Conservation (phyloP, 2,113 vertebrate genomes). For the Scartelaos histophorus region DNA sequence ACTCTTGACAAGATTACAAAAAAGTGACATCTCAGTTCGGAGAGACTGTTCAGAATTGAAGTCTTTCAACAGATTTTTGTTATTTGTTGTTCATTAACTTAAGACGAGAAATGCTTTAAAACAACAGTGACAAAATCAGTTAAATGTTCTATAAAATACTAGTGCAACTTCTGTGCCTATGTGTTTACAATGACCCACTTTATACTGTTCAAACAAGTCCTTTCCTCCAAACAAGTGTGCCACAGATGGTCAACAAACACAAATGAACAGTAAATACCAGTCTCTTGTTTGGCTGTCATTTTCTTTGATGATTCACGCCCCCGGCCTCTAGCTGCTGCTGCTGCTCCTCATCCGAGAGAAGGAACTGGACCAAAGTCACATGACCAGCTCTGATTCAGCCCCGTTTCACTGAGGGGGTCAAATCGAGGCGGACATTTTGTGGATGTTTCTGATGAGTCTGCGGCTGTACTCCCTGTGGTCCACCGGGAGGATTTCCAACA, state of each 20-base stretch:
- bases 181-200: background rate
- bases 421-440: slow-evolving; percentile 67
- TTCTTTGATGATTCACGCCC: slow-evolving; percentile 33
- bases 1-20: background rate
- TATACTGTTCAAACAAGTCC: slow-evolving; percentile 9
- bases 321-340: slow-evolving; percentile 12
- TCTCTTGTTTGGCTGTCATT: slow-evolving; percentile 49
- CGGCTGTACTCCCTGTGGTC: slow-evolving; percentile 87
- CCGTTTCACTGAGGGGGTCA: slow-evolving; percentile 12
- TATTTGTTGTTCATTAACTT: background rate
- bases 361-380: slow-evolving; percentile 21
- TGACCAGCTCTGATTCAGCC: slow-evolving; percentile 15
- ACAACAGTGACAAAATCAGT: background rate
- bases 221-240: background rate
- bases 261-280: slow-evolving; percentile 35
- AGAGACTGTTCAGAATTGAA: too few relatives aligned
- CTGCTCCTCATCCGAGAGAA: slow-evolving; percentile 26
- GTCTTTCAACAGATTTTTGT: background rate
- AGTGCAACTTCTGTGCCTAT: background rate
- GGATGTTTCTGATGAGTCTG: slow-evolving; percentile 84
- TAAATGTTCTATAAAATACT: background rate
- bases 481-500: slow-evolving; percentile 83
- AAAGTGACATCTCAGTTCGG: background rate
- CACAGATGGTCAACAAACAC: background rate
- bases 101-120: background rate